Evolutionary conservation across 2,797 vertebrate species (phyloP).

Genomic region (Epinephelus awoara): DNA sequence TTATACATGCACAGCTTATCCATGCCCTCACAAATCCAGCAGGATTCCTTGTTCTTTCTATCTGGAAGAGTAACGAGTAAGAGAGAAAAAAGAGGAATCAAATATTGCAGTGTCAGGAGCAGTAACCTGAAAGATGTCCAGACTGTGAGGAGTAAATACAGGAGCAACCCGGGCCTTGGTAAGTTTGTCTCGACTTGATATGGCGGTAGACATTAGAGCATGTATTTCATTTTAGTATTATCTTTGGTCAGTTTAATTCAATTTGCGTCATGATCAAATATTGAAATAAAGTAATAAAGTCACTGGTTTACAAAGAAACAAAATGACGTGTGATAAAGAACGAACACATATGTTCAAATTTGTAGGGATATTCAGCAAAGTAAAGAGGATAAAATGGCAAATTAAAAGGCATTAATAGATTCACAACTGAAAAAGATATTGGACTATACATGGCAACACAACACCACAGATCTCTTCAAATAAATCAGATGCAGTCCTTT

Average conservation of each 20-base stretch:
- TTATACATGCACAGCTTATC: slow-evolving; percentile 61
- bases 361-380: not conserved
- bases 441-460: not conserved
- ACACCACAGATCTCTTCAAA: not conserved
- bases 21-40: slow-evolving; percentile 60
- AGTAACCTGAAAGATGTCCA: slow-evolving; percentile 38
- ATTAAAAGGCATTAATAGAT: not conserved
- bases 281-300: not conserved
- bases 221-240: not conserved
- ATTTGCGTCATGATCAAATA: not conserved
- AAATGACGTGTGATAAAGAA: not conserved
- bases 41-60: slow-evolving; percentile 45
- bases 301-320: not conserved
- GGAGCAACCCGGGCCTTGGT: slow-evolving; percentile 61
- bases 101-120: slow-evolving; percentile 14
- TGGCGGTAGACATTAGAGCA: not conserved
- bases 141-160: slow-evolving; percentile 42
- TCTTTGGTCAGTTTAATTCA: not conserved
- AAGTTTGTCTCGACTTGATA: slow-evolving; percentile 49
- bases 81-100: slow-evolving; percentile 42
- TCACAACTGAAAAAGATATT: not conserved
- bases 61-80: slow-evolving; percentile 36
- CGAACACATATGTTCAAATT: not conserved
- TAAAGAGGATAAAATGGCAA: not conserved
- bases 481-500: not conserved